phyloP scores from a whole-genome alignment of 1,140 invertebrate genomes.

The Contarinia nasturtii region DNA sequence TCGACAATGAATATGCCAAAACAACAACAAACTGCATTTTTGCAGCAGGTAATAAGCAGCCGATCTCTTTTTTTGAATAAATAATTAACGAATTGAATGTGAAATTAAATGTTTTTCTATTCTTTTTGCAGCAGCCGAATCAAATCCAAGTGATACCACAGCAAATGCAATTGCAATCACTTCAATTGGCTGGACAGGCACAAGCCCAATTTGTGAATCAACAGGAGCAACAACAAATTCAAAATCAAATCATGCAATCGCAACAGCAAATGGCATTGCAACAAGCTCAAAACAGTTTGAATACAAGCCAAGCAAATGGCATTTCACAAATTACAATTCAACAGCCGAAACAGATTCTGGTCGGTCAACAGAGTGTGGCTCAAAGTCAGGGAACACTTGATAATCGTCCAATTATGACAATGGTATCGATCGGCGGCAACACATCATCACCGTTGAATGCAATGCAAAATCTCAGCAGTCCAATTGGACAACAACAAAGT shows the following conservation, averaged over 20 bases:
- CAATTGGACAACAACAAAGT: constrained; percentile 2
- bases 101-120: too few relatives aligned
- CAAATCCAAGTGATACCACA: constrained; percentile 11
- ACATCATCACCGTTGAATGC: neutral
- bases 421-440: neutral
- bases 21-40: constrained; percentile 5
- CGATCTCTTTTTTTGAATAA: too few relatives aligned
- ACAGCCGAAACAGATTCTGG: neutral
- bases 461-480: constrained; percentile 1
- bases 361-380: neutral
- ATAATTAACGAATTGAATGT: too few relatives aligned
- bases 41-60: constrained; percentile 6
- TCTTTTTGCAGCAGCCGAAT: constrained; percentile 2
- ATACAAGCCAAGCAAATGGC: neutral
- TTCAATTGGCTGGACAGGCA: constrained; percentile 9
- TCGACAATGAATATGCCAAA: constrained; percentile 6
- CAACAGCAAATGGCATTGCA: constrained; percentile 7
- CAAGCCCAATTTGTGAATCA: constrained; percentile 13
- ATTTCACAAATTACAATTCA: neutral
- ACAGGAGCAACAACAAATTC: constrained; percentile 24
- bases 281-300: constrained; percentile 1
- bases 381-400: neutral
- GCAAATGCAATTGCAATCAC: constrained; percentile 9
- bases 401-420: neutral
- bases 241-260: constrained; percentile 19